Conservation (phyloP, 2,888 invertebrate species). For the Trichopoda pennipes region DNA sequence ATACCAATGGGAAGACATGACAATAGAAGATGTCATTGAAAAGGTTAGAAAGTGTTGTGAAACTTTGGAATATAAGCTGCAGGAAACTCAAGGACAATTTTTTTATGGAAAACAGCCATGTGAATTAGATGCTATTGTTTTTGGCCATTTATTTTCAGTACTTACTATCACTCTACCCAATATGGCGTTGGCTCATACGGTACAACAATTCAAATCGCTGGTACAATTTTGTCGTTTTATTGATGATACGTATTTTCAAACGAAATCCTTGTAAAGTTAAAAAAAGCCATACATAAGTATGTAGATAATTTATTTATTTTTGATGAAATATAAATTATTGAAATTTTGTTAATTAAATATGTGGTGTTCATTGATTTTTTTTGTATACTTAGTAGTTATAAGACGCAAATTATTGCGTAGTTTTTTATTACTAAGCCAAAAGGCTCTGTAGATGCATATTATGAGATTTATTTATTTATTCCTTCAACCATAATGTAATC, state of each 20-base stretch:
- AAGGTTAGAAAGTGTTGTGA: constrained; percentile 91
- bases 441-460: too few relatives aligned
- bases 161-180: constrained; percentile 94
- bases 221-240: constrained; percentile 91
- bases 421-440: too few relatives aligned
- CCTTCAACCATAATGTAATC: too few relatives aligned
- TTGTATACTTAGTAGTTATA: too few relatives aligned
- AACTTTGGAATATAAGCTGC: constrained; percentile 91
- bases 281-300: neutral
- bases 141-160: constrained; percentile 98
- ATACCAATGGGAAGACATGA: constrained; percentile 91
- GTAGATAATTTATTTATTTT: too few relatives aligned
- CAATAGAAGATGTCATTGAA: constrained; percentile 87
- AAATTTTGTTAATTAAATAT: too few relatives aligned
- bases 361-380: too few relatives aligned
- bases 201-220: constrained; percentile 88
- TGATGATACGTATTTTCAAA: constrained; percentile 89
- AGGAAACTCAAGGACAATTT: constrained; percentile 84
- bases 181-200: constrained; percentile 89
- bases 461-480: too few relatives aligned
- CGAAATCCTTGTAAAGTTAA: constrained; percentile 37
- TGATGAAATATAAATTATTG: too few relatives aligned
- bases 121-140: constrained; percentile 96
- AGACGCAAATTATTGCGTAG: too few relatives aligned
- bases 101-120: constrained; percentile 94